phyloP scores from a whole-genome alignment of 2,888 invertebrate genomes.

The Acheta domesticus region DNA sequence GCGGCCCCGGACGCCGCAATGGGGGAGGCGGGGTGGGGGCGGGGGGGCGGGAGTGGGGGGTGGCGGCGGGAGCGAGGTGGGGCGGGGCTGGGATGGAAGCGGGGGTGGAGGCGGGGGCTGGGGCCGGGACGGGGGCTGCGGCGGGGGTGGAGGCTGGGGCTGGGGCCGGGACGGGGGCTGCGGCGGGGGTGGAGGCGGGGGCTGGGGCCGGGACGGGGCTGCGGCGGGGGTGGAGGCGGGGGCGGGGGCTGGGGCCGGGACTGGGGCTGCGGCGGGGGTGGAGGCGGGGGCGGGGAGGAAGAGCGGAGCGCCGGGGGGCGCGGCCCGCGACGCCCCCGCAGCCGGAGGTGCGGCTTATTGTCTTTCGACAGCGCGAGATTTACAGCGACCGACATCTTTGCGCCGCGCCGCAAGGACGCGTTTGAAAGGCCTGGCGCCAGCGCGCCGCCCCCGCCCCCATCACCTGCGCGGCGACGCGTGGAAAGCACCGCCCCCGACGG shows the following conservation, averaged over 20 bases:
- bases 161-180: not conserved
- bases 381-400: not conserved
- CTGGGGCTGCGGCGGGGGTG: not conserved
- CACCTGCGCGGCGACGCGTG: too few relatives aligned
- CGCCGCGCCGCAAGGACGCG: not conserved
- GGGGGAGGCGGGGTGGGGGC: not conserved
- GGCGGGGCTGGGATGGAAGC: too few relatives aligned
- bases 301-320: not conserved
- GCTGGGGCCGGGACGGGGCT: too few relatives aligned
- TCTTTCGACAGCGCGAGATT: constrained; percentile 18
- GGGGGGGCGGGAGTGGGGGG: too few relatives aligned
- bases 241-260: too few relatives aligned
- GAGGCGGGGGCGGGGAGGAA: not conserved
- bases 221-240: too few relatives aligned
- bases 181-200: too few relatives aligned
- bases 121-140: not conserved
- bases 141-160: not conserved
- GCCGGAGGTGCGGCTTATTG: not conserved
- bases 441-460: not conserved
- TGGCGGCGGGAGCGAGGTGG: not conserved
- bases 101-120: not conserved
- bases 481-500: too few relatives aligned
- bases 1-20: too few relatives aligned
- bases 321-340: not conserved
- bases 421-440: not conserved